A percentile compares a stretch with the other conserved stretches of the same genome.
phyloP scores from a whole-genome alignment of 2,797 vertebrate genomes.

The Syndactyla subalaris region DNA sequence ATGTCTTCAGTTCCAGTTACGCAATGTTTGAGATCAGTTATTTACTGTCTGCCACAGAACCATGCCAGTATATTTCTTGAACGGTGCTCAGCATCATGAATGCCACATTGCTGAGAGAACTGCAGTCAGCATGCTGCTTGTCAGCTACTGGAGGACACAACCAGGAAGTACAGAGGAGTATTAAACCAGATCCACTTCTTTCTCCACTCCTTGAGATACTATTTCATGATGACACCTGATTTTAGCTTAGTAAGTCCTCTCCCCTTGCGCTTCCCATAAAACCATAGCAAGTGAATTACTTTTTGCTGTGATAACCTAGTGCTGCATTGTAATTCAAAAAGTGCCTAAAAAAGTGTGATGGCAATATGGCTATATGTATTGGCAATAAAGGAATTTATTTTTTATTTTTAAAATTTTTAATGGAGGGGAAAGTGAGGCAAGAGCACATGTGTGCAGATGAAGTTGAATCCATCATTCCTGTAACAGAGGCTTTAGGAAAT shows the following conservation, averaged over 20 bases:
- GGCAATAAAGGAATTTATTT: background rate
- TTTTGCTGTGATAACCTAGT: background rate
- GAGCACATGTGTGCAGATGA: background rate
- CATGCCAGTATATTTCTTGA: background rate
- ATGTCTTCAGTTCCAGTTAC: background rate
- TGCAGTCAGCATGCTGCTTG: background rate
- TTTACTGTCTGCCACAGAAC: conserved; percentile 20
- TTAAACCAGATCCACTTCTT: background rate
- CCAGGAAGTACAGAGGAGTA: background rate
- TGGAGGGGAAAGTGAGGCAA: background rate
- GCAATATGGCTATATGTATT: background rate
- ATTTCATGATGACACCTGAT: background rate
- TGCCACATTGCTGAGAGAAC: background rate
- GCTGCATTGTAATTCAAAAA: background rate
- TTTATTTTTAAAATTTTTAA: background rate
- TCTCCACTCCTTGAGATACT: background rate
- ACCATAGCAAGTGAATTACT: background rate
- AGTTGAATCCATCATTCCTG: background rate
- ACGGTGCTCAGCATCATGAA: background rate
- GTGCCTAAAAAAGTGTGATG: background rate
- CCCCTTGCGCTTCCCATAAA: background rate
- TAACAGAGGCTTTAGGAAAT: background rate
- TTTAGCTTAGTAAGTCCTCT: background rate
- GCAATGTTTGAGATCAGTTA: background rate
- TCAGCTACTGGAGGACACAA: background rate